phyloP scores from a whole-genome alignment of 2,113 vertebrate species.

The Calypte anna region DNA sequence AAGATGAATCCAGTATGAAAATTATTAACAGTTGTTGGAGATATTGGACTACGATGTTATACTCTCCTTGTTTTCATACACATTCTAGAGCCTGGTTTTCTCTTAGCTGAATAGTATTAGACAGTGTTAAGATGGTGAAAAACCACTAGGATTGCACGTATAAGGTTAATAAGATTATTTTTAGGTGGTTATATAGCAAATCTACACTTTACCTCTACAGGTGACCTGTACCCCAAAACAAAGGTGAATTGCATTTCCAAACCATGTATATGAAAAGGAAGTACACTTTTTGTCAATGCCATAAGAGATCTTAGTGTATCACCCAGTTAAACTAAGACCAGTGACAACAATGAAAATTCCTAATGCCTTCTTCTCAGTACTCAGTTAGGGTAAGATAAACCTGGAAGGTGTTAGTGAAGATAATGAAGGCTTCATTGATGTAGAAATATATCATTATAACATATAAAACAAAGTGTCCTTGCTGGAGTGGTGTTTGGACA shows the following conservation, averaged over 20 bases:
- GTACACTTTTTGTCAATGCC: not conserved
- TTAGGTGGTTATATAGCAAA: not conserved
- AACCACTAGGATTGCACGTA: fast-evolving
- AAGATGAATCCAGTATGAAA: not conserved
- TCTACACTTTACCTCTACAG: not conserved
- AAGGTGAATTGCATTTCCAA: not conserved
- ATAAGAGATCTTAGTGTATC: not conserved
- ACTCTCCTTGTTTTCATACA: not conserved
- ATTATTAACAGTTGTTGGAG: not conserved
- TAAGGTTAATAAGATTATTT: not conserved
- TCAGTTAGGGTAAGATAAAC: not conserved
- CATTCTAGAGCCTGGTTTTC: not conserved
- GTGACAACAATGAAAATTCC: not conserved
- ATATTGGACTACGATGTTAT: not conserved
- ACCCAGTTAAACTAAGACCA: not conserved
- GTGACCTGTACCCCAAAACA: not conserved
- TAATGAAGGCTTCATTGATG: not conserved
- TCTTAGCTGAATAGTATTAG: not conserved
- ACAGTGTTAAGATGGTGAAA: not conserved
- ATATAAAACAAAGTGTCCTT: not conserved
- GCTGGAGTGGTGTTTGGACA: not conserved
- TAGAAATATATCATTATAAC: not conserved
- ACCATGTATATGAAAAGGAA: not conserved
- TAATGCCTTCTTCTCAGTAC: not conserved
- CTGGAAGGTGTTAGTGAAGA: not conserved